Evolutionary conservation across 2,888 invertebrate genomes (phyloP).

Genomic region (Drosophila putrida): DNA sequence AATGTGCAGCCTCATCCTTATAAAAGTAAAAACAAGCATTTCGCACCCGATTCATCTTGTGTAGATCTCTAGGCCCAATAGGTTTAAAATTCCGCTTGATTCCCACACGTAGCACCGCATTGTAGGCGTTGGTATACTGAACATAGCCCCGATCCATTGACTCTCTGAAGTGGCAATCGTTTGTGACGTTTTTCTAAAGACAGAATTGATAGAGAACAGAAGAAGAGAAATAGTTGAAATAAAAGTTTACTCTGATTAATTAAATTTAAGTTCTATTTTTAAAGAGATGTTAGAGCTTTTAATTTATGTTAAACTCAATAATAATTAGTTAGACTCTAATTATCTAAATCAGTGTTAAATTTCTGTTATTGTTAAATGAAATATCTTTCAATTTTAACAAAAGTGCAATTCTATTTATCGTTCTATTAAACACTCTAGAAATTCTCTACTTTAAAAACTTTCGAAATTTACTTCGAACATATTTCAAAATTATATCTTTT

Average conservation of each 20-base stretch:
- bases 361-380: no score
- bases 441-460: no score
- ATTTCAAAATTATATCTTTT: no score
- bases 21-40: slow-evolving; percentile 79
- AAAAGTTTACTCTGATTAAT: not conserved
- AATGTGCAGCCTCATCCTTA: slow-evolving; percentile 69
- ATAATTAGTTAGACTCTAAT: no score
- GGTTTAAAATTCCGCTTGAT: slow-evolving; percentile 80
- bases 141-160: slow-evolving; percentile 78
- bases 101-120: slow-evolving; percentile 77
- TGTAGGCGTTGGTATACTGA: slow-evolving; percentile 78
- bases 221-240: not conserved
- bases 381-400: no score
- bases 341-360: no score
- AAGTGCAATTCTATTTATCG: no score
- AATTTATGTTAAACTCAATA: no score
- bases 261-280: not conserved
- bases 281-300: no score
- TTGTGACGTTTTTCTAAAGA: slow-evolving; percentile 78
- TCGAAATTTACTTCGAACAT: no score
- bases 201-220: not conserved
- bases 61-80: slow-evolving; percentile 74
- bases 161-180: slow-evolving; percentile 83
- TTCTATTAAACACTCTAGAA: no score
- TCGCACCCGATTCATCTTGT: slow-evolving; percentile 58